Conservation (phyloP, 35 echinoderm and acorn worm species). For the Patiria miniata region DNA sequence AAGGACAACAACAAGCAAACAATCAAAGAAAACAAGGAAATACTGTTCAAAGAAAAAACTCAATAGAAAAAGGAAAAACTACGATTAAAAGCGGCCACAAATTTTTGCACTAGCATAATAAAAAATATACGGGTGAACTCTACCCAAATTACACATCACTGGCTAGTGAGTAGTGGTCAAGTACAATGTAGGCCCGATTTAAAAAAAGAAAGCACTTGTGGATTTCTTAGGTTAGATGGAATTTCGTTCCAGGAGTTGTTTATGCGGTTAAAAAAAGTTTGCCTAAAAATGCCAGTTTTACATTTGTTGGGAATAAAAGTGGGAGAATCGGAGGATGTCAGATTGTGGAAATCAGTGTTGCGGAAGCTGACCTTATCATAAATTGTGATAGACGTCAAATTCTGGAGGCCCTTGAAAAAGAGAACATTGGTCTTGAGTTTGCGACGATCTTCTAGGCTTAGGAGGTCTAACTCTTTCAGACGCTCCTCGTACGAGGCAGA, state of each 20-base stretch:
- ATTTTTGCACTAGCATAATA: too few species aligned
- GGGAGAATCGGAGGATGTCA: background rate
- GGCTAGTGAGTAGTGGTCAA: slow-evolving; percentile 1
- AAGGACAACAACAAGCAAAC: too few species aligned
- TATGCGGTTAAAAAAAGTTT: background rate
- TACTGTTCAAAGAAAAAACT: too few species aligned
- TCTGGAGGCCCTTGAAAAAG: background rate
- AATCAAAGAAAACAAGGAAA: too few species aligned
- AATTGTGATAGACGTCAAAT: background rate
- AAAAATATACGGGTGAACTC: too few species aligned
- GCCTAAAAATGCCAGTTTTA: slow-evolving; percentile 16
- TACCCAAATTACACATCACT: slow-evolving; percentile 20
- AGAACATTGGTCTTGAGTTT: slow-evolving; percentile 8
- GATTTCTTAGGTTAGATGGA: too few species aligned
- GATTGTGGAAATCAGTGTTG: background rate
- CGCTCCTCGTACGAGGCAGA: background rate
- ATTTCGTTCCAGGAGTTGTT: background rate
- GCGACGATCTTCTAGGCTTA: background rate
- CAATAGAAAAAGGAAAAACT: too few species aligned
- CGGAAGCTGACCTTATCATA: background rate
- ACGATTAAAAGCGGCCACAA: too few species aligned
- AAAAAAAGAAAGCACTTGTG: too few species aligned
- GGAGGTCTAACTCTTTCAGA: background rate
- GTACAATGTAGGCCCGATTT: too few species aligned
- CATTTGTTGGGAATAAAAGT: background rate